Evolutionary conservation across 2,888 invertebrate species (phyloP), one percentile per base, ranked within the genome.

Genomic region (Parapristionchus giblindavisi): DNA sequence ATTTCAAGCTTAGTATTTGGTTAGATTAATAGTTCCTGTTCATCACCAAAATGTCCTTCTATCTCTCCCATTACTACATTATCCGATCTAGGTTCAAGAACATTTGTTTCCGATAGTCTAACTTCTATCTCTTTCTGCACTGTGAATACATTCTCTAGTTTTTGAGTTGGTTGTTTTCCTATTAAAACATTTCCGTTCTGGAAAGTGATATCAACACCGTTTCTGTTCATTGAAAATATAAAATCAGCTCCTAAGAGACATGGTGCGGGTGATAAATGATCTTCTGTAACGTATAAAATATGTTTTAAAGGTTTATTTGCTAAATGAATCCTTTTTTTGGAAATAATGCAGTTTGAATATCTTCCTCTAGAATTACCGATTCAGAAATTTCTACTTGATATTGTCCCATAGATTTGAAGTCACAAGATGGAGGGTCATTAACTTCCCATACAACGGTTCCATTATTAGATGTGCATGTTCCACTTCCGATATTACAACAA

Each of bases 211-310:
- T 48, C 51, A 3, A 52, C 52, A 2, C n/a, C 40, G 29, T 21
- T 32, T 17, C n/a, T 38, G 21, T 68, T 68, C 17, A 68, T 17
- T 3, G 32, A 0, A 3, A 17, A 2, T 6, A 68, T 68, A 52
- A 52, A 68, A 21, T 68, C 68, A 5, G 3, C 8, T 43, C 65
- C 65, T 4, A 65, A 27, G 11, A 68, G 51, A 6, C 24, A 8
- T 11, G 68, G 68, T 3, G 68, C 68, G 29, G 68, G 68, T 0
- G 51, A 8, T 1, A 52, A 14, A 14, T 68, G 51, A 29, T 68
- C 68, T 51, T 68, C 68, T 4, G 68, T n/a, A 2, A 68, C 68
- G 27, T 52, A 52, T 8, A 68, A 2, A 11, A 51, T 51, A 24
- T 68, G 68, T 24, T 14, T 5, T 8, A 4, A 11, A n/a, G n/a